Evolutionary conservation across 2,113 vertebrate genomes (phyloP), one percentile per base, ranked within the genome.

Genomic region (Leptocoma aspasia): DNA sequence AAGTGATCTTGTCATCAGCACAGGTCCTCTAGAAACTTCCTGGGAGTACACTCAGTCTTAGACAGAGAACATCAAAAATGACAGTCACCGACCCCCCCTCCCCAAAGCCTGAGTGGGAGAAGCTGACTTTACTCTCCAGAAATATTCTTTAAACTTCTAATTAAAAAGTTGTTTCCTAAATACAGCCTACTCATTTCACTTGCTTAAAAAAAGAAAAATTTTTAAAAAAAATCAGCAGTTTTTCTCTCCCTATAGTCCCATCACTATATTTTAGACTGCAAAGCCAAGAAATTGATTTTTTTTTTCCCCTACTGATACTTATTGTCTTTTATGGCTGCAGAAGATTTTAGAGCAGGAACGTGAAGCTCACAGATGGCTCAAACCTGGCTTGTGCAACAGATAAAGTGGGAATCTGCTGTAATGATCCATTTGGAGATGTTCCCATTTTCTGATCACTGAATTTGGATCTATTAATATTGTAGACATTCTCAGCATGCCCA

Each of bases 361-460:
- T 57, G 77, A 91, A 81, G 72, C 64, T 95, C 94, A 92, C 66
- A 83, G 91, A 90, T 89, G 68, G 87, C 52, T 96, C 64, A 81
- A 80, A 89, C 71, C 64, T 86, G 72, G 59, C 65, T 92, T 78
- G 42, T 80, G 75, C 61, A 68, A 66, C 71, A 93, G 63, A 80
- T 73, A 92, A 81, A 80, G 81, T 61, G 11, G 71, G 94, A 95
- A 96, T 96, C 91, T 87, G 59, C 85, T 94, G 82, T 79, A 93
- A 97, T 89, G 92, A 96, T 96, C 94, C 84, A 86, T 92, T 96
- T 94, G 94, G 73, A 82, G 39, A 73, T 45, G 50, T 23, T 90
- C 87, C 80, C 66, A 61, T 64, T 63, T 93, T 94, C 81, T 92
- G 88, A 94, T 94, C 94, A 93, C 69, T 92, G 90, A 85, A 93